Evolutionary conservation across 2,888 invertebrate genomes (phyloP), one percentile per base, ranked within the genome.

Genomic region (Vesta saturnalis): DNA sequence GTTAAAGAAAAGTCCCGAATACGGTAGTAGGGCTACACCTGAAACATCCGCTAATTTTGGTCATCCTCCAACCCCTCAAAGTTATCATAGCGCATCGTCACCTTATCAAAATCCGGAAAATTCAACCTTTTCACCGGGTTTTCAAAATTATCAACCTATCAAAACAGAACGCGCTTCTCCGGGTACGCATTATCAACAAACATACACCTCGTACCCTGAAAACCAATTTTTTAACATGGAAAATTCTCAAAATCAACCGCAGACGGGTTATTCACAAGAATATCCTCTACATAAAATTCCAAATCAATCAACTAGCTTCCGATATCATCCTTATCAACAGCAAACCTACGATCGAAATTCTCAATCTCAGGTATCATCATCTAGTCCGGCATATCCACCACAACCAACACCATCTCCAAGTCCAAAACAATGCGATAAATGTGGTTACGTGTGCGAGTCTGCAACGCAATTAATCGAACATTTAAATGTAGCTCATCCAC

Each of bases 351-450:
- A 71, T 15, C 67, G 71, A 43, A 74, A 63, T 23, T 67, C 78
- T 19, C 77, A 78, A 71, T 73, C 76, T 61, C 80, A 79, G 73
- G 81, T 80, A 67, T 76, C 82, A 15, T 80, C 81, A 57, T 85
- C 78, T 76, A 89, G 86, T 79, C 89, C 88, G 39, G 81, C 87
- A 56, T 88, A 88, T 73, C 88, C 88, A 19, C 89, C 89, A 77
- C 90, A 90, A 77, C 89, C 91, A 12, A 90, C 91, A 35, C 92
- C 92, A 47, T 91, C 92, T 12, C 88, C 91, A 0, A 91, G 90
- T 69, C 90, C 90, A 1, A 89, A 91, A 79, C 93, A 93, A 82
- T 94, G 94, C 83, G 94, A 94, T 80, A 94, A 94, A 82, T 94
- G 94, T 80, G 94, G 94, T 67, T 90, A 89, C 71, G 90, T 93